Conservation (phyloP, 2,888 invertebrate species). For the Actias luna region DNA sequence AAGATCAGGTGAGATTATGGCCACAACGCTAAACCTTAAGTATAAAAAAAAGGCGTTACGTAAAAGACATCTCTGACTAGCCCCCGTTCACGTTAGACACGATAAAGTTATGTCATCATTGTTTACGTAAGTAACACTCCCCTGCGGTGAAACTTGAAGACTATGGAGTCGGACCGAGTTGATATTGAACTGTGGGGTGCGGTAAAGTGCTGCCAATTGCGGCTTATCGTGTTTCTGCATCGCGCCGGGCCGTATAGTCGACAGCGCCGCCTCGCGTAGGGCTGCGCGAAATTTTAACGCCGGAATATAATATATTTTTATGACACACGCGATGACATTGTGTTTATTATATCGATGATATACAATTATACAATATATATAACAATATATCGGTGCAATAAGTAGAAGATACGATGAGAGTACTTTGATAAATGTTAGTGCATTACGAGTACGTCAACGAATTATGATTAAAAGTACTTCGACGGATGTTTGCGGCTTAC, state of each 20-base stretch:
- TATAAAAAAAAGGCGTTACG: too few species aligned
- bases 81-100: neutral
- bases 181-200: conserved; percentile 20
- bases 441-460: too few species aligned
- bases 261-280: conserved; percentile 24
- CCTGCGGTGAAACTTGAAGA: conserved; percentile 20
- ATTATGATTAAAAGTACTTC: too few species aligned
- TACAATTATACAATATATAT: too few species aligned
- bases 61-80: too few species aligned
- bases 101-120: conserved; percentile 8
- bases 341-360: too few species aligned
- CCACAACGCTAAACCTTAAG: too few species aligned
- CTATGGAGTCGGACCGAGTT: conserved; percentile 16
- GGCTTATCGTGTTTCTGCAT: conserved; percentile 48
- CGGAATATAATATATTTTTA: neutral
- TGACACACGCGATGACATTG: neutral
- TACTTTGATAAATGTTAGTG: too few species aligned
- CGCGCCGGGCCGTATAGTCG: conserved; percentile 18
- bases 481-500: too few species aligned
- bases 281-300: conserved; percentile 23
- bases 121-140: conserved; percentile 5
- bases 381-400: too few species aligned
- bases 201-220: conserved; percentile 48
- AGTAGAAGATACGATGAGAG: too few species aligned
- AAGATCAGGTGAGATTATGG: too few species aligned